A percentile compares a stretch with the other conserved stretches of the same genome.
phyloP scores from a whole-genome alignment of 1,140 invertebrate genomes.

The Sipha flava region DNA sequence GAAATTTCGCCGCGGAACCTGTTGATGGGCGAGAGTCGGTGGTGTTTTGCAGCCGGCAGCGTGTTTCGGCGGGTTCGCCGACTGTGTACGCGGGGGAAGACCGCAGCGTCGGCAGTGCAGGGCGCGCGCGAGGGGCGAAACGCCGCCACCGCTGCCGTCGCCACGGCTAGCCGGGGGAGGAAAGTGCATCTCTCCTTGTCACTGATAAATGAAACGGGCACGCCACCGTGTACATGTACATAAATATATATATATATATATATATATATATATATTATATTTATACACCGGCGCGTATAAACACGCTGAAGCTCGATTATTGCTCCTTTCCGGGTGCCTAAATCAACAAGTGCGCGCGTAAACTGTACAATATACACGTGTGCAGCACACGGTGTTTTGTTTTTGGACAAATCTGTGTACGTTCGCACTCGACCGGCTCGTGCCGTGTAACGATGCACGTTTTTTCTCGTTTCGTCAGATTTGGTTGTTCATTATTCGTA shows the following conservation, averaged over 20 bases:
- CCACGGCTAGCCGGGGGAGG: not conserved
- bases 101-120: not conserved
- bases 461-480: no score
- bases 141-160: not conserved
- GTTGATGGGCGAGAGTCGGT: constrained; percentile 21
- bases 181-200: constrained; percentile 28
- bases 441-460: no score
- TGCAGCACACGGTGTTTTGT: not conserved
- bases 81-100: not conserved
- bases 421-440: no score
- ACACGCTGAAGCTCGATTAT: constrained; percentile 22
- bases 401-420: not conserved
- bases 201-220: constrained; percentile 32
- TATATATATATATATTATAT: constrained; percentile 11
- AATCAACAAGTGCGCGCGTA: constrained; percentile 13
- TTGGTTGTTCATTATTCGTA: no score
- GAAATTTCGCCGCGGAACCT: not conserved
- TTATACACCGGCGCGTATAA: not conserved
- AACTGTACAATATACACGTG: not conserved
- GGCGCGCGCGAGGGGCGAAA: not conserved
- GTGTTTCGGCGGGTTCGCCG: not conserved
- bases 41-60: constrained; percentile 19
- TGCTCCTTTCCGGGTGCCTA: constrained; percentile 12
- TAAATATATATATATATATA: not conserved
- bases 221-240: not conserved